Evolutionary conservation across 2,888 invertebrate species (phyloP).

Genomic region (Ennomos quercinarius): DNA sequence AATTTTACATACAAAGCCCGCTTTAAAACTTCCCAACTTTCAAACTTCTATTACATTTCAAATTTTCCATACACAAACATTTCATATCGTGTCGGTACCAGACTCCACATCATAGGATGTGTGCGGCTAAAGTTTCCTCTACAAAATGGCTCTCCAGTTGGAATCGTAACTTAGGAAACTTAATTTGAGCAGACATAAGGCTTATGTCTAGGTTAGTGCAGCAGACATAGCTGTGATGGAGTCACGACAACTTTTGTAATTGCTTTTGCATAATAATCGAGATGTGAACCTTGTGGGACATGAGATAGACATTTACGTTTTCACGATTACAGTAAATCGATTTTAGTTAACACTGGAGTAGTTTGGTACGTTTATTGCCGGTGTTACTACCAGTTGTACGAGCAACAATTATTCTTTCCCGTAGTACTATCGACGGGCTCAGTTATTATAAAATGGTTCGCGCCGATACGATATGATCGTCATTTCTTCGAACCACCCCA

Average conservation of each 20-base stretch:
- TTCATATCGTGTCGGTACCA: slow-evolving; percentile 9
- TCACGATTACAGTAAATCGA: no score
- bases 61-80: slow-evolving; percentile 16
- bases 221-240: slow-evolving; percentile 21
- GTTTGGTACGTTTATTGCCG: no score
- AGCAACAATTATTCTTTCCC: no score
- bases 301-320: background rate
- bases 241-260: slow-evolving; percentile 24
- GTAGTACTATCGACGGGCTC: no score
- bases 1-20: no score
- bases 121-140: slow-evolving; percentile 23
- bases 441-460: no score
- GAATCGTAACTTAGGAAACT: slow-evolving; percentile 31
- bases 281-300: slow-evolving; percentile 1
- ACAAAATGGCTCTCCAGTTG: slow-evolving; percentile 26
- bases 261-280: slow-evolving; percentile 22
- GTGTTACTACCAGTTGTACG: no score
- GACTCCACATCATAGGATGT: slow-evolving; percentile 10
- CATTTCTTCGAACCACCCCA: no score
- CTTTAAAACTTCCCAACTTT: background rate
- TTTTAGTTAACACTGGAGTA: no score
- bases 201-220: slow-evolving; percentile 16
- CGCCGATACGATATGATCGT: no score
- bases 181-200: slow-evolving; percentile 26
- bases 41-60: slow-evolving; percentile 5